A percentile compares a stretch with the other conserved stretches of the same genome.
Conservation (phyloP, 2,113 vertebrate species). For the Leuciscus idus region DNA sequence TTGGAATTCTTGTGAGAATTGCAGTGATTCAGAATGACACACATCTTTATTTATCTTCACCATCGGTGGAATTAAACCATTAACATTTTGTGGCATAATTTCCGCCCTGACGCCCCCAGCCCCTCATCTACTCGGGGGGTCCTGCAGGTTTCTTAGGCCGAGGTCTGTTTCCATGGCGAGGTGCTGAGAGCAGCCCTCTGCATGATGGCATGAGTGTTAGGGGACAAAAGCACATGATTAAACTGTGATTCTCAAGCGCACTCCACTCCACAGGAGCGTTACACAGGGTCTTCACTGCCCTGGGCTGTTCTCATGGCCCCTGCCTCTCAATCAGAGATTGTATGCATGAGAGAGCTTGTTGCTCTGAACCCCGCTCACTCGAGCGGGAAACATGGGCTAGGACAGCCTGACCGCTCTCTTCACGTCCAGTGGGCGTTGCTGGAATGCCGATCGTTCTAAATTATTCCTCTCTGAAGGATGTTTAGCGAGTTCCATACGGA, state of each 20-base stretch:
- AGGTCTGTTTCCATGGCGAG: slow-evolving; percentile 31
- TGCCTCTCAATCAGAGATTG: slow-evolving; percentile 58
- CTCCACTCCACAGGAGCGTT: not conserved
- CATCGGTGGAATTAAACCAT: slow-evolving; percentile 13
- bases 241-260: not conserved
- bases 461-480: slow-evolving; percentile 47
- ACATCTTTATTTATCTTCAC: not conserved
- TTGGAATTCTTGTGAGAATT: not conserved
- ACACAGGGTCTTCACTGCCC: not conserved
- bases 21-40: not conserved
- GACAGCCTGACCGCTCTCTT: slow-evolving; percentile 27
- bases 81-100: slow-evolving; percentile 35
- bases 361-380: slow-evolving; percentile 46
- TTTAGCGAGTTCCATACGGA: slow-evolving; percentile 5
- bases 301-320: slow-evolving; percentile 35
- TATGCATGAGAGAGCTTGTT: slow-evolving; percentile 23
- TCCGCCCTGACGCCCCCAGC: not conserved
- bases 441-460: slow-evolving; percentile 44
- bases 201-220: slow-evolving; percentile 9
- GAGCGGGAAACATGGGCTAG: slow-evolving; percentile 34
- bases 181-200: not conserved
- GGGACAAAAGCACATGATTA: slow-evolving; percentile 31
- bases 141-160: slow-evolving; percentile 28
- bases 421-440: slow-evolving; percentile 26
- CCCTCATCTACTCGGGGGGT: not conserved